Conservation (phyloP, 2,888 invertebrate genomes). For the Carcina quercana region DNA sequence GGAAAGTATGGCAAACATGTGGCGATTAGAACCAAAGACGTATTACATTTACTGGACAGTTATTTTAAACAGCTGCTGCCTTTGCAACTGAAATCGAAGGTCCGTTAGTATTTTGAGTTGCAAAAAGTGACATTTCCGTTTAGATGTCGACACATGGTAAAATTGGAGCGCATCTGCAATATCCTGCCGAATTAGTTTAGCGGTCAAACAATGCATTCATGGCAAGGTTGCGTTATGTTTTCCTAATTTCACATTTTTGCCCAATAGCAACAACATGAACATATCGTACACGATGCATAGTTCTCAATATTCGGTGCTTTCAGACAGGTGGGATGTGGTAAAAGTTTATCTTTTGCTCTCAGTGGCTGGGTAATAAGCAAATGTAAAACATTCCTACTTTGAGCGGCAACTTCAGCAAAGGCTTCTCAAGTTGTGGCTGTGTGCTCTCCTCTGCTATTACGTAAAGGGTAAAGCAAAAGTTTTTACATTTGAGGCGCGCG, state of each 20-base stretch:
- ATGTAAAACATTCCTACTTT: slow-evolving; percentile 66
- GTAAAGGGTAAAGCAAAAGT: slow-evolving; percentile 66
- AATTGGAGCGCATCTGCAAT: slow-evolving; percentile 52
- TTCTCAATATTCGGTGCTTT: slow-evolving; percentile 15
- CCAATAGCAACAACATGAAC: too few relatives aligned
- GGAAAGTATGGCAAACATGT: too few relatives aligned
- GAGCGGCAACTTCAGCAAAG: slow-evolving; percentile 60
- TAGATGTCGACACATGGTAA: slow-evolving; percentile 41
- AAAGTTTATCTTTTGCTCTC: slow-evolving; percentile 36
- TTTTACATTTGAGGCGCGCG: slow-evolving; percentile 61
- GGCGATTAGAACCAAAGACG: too few relatives aligned
- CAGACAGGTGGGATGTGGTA: slow-evolving; percentile 17
- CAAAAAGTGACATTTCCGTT: slow-evolving; percentile 58
- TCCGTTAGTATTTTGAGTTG: slow-evolving; percentile 45
- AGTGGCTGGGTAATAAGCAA: slow-evolving; percentile 50
- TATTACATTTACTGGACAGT: too few relatives aligned
- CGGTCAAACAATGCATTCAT: too few relatives aligned
- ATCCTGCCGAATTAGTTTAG: slow-evolving; percentile 44
- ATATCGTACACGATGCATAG: too few relatives aligned
- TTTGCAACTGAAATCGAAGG: slow-evolving; percentile 45
- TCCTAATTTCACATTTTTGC: too few relatives aligned
- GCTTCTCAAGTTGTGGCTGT: slow-evolving; percentile 50
- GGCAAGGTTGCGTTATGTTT: too few relatives aligned
- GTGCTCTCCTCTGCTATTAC: slow-evolving; percentile 43
- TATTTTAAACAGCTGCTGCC: slow-evolving; percentile 60